These are phyloP conservation scores for Scleropages formosus DNA, from an alignment of 2,797 vertebrate genomes.

Conservation along the genomic window DNA sequence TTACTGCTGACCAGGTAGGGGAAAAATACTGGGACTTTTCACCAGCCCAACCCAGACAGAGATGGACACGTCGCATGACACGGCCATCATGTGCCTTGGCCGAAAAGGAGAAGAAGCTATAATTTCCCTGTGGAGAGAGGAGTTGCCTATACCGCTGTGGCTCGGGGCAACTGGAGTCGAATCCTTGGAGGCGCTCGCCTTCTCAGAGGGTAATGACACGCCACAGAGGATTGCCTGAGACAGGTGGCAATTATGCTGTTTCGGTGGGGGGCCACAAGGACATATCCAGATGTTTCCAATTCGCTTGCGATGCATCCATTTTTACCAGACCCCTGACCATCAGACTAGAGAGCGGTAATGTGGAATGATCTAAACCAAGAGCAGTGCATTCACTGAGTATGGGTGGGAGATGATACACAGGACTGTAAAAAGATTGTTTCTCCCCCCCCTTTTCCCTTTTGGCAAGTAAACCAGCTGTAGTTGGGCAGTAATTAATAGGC, in stretches of 20 bases:
- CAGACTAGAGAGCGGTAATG: background rate
- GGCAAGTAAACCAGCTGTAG: background rate
- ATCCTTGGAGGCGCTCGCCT: conserved; percentile 8
- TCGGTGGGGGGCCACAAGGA: conserved; percentile 27
- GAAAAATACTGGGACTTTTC: background rate
- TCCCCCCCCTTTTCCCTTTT: background rate
- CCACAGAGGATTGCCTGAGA: background rate
- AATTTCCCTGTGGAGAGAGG: conserved; percentile 6
- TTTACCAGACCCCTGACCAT: background rate
- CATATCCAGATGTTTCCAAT: conserved; percentile 67
- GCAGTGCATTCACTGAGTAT: background rate
- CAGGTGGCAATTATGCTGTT: conserved; percentile 24
- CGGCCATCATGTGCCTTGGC: background rate
- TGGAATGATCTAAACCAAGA: background rate
- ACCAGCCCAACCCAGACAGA: background rate
- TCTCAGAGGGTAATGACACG: conserved; percentile 28
- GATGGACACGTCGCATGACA: background rate
- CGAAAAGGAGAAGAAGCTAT: conserved; percentile 12
- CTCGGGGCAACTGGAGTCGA: conserved; percentile 9
- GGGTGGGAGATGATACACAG: background rate
- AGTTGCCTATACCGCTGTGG: background rate
- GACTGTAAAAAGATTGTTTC: background rate
- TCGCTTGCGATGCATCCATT: conserved; percentile 40
- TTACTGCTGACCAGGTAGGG: conserved; percentile 11
- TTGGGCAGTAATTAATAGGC: background rate